phyloP scores from a whole-genome alignment of 2,888 invertebrate species.

The Anaspis maculata region DNA sequence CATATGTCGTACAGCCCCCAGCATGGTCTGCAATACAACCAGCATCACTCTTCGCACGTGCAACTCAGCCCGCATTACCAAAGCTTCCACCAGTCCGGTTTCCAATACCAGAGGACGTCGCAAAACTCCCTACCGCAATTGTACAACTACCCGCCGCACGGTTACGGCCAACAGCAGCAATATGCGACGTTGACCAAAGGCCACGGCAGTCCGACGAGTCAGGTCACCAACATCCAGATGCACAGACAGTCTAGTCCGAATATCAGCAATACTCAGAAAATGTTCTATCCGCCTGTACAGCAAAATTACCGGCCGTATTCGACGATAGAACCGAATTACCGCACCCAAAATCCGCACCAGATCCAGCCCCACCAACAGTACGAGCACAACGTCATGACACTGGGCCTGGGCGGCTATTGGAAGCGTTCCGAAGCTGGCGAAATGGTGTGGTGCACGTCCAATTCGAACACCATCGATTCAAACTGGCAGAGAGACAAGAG shows the following conservation, averaged over 20 bases:
- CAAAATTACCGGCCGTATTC: too few relatives aligned
- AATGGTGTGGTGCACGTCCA: conserved; percentile 36
- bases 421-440: conserved; percentile 37
- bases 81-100: conserved; percentile 5
- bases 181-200: conserved; percentile 9
- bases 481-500: conserved; percentile 38
- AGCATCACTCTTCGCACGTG: conserved; percentile 12
- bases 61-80: too few relatives aligned
- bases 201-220: conserved; percentile 6
- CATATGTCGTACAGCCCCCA: too few relatives aligned
- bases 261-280: conserved; percentile 21
- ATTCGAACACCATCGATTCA: conserved; percentile 26
- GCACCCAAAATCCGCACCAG: conserved; percentile 32
- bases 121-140: conserved; percentile 3
- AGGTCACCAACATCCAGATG: conserved; percentile 2
- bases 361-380: conserved; percentile 40
- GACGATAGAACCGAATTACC: too few relatives aligned
- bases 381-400: conserved; percentile 28
- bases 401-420: conserved; percentile 41
- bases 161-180: conserved; percentile 9
- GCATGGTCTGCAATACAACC: conserved; percentile 11
- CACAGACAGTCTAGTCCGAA: conserved; percentile 28
- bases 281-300: conserved; percentile 20
- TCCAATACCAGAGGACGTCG: conserved; percentile 5
- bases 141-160: conserved; percentile 12